Conservation (phyloP, 2,113 vertebrate species). For the Anguilla rostrata region DNA sequence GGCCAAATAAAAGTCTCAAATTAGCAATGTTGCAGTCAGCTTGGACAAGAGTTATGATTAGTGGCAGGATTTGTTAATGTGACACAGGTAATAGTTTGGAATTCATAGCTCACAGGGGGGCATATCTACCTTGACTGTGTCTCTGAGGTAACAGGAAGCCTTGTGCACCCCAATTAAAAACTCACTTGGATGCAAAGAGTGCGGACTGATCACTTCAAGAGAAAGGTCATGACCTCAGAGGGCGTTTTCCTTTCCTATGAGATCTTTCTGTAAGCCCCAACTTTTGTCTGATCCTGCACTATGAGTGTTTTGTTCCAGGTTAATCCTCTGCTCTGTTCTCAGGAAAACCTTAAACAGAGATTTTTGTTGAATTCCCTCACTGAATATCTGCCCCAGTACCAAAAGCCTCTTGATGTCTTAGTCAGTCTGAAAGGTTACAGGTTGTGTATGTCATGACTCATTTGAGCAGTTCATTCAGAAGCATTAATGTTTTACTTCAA, state of each 20-base stretch:
- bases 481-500: not conserved
- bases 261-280: too few species aligned
- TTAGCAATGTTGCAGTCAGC: not conserved
- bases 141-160: too few species aligned
- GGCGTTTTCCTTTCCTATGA: not conserved
- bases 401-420: not conserved
- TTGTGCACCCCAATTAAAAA: not conserved
- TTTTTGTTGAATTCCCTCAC: slow-evolving; percentile 30
- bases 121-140: too few species aligned
- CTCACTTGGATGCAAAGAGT: not conserved
- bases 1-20: not conserved
- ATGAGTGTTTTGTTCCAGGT: slow-evolving; percentile 3
- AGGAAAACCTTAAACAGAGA: slow-evolving; percentile 39
- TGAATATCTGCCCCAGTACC: slow-evolving; percentile 22
- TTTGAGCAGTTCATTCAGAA: not conserved
- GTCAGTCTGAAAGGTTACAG: not conserved
- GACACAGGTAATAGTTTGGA: not conserved
- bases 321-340: slow-evolving; percentile 49
- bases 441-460: not conserved
- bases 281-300: not conserved
- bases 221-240: not conserved
- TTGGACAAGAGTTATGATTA: not conserved
- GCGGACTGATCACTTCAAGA: not conserved
- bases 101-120: not conserved
- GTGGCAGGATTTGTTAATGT: not conserved